phyloP scores from a whole-genome alignment of 1,140 invertebrate species.

The Penaeus vannamei region DNA sequence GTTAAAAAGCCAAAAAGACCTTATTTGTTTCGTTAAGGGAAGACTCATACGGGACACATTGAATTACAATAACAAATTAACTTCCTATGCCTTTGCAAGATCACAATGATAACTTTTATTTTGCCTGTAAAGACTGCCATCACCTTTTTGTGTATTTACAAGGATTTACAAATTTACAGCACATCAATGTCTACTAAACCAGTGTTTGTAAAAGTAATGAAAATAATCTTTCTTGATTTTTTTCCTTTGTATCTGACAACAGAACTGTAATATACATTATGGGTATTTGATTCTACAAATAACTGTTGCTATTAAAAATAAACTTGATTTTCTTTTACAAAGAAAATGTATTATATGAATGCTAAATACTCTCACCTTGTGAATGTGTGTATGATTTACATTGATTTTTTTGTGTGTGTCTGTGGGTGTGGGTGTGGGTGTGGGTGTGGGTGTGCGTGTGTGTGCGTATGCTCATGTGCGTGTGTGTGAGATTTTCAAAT shows the following conservation, averaged over 20 bases:
- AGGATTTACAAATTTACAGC: conserved; percentile 36
- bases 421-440: too few species aligned
- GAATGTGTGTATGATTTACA: not conserved
- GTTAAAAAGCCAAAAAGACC: not conserved
- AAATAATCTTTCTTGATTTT: conserved; percentile 36
- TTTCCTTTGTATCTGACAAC: conserved; percentile 14
- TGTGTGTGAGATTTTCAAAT: too few species aligned
- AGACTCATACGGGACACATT: conserved; percentile 37
- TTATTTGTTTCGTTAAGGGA: conserved; percentile 35
- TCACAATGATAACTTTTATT: conserved; percentile 40
- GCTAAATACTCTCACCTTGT: conserved; percentile 6
- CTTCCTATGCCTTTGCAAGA: conserved; percentile 30
- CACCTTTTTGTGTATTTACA: conserved; percentile 44
- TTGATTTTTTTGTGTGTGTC: not conserved
- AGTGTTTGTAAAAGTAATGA: conserved; percentile 53
- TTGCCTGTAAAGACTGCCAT: conserved; percentile 33
- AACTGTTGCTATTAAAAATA: conserved; percentile 17
- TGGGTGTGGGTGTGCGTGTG: too few species aligned
- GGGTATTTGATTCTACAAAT: not conserved
- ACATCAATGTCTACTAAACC: conserved; percentile 33
- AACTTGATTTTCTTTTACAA: conserved; percentile 24
- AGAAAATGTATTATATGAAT: conserved; percentile 31
- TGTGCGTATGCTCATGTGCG: too few species aligned
- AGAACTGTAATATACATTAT: conserved; percentile 30
- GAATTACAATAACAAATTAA: conserved; percentile 26